Base-by-base conservation (phyloP, 1,140 invertebrate genomes). In the Physella acuta region DNA sequence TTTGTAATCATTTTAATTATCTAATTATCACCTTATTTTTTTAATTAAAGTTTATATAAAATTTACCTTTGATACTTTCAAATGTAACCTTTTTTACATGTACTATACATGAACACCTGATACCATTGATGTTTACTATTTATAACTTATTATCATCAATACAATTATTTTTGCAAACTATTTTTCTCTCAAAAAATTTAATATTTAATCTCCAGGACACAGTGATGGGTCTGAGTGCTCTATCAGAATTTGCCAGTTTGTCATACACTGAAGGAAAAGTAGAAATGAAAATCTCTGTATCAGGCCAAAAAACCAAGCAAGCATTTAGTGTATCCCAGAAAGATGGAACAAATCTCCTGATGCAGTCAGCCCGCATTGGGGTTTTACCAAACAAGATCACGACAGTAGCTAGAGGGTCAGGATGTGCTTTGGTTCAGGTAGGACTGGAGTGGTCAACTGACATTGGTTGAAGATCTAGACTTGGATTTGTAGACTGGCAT, bases 371-470 rank as follows among this genome's bases (percentile, higher is more conserved):
- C 2, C 30, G 66, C 2, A 56, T 82, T 2, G 31, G 30, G 16
- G 14, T 26, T 26, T 20, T 75, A 34, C 74, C 78, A 2, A 76
- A 74, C 30, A 30, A 39, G 2, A n/a, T 78, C 16, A 60, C 36
- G 33, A 86, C 93, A 17, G 88, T 89, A 30, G 93, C 92, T 0
- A 88, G 88, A 36, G 95, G 96, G 11, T 88, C 86, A 37, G 95
- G 95, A 39, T 89, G 95, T 78, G 93, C 90, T 0, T 81, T 97
- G 53, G 88, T 94, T 37, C 93, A 94, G 82, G 88, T 85, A n/a
- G n/a, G n/a, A n/a, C n/a, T n/a, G n/a, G n/a, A n/a, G n/a, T n/a
- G n/a, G n/a, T n/a, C n/a, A n/a, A n/a, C n/a, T n/a, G n/a, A n/a
- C n/a, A n/a, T n/a, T n/a, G n/a, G n/a, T n/a, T n/a, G n/a, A n/a